Evolutionary conservation across 2,113 vertebrate genomes (phyloP).

Genomic region (Manacus vitellinus): DNA sequence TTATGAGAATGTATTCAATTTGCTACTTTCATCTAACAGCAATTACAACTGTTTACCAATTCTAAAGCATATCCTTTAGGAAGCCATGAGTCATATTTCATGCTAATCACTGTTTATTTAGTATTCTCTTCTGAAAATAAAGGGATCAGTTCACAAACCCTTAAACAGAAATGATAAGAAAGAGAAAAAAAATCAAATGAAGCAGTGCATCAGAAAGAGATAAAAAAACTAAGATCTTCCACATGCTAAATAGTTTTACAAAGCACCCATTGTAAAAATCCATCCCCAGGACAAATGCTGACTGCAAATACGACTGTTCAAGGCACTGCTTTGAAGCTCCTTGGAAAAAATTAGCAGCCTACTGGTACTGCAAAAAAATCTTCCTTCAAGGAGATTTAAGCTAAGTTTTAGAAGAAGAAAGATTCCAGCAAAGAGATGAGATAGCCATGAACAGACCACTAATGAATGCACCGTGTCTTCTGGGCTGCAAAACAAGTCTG

Average conservation of each 20-base stretch:
- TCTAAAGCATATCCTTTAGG: slow-evolving; percentile 41
- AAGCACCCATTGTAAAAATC: slow-evolving; percentile 27
- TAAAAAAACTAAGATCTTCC: neutral
- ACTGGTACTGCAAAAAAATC: neutral
- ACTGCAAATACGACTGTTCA: slow-evolving; percentile 28
- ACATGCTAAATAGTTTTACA: neutral
- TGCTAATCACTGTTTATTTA: slow-evolving; percentile 55
- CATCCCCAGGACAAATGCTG: slow-evolving; percentile 6
- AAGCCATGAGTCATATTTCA: slow-evolving; percentile 42
- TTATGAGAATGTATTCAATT: slow-evolving; percentile 43
- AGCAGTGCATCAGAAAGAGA: slow-evolving; percentile 28
- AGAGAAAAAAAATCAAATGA: neutral
- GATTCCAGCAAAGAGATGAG: neutral
- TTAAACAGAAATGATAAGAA: slow-evolving; percentile 31
- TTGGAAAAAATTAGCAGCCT: slow-evolving; percentile 7
- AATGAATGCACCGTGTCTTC: neutral
- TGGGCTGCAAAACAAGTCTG: neutral
- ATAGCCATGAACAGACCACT: neutral
- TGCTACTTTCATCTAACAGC: slow-evolving; percentile 58
- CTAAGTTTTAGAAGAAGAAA: neutral
- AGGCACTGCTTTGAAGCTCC: slow-evolving; percentile 17
- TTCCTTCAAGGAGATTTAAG: neutral
- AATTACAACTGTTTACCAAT: slow-evolving; percentile 63
- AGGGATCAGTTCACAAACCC: slow-evolving; percentile 37
- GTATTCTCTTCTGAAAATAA: slow-evolving; percentile 48